Evolutionary conservation across 2,113 vertebrate species (phyloP).

Genomic region (Thunnus thynnus): DNA sequence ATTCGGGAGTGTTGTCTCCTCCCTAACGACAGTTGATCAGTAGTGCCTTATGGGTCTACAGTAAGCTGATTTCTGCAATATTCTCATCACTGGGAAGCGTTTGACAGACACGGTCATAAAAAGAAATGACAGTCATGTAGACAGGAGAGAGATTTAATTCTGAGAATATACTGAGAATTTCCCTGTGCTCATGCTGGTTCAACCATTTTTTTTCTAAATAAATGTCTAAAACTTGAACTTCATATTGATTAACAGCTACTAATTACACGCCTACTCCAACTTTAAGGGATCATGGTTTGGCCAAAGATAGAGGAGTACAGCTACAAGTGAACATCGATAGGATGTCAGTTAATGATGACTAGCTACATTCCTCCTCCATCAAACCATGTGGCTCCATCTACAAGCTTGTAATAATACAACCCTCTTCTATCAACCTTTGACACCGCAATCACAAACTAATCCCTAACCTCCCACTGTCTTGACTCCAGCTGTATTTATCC

Average conservation of each 20-base stretch:
- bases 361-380: constrained; percentile 27
- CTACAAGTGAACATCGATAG: constrained; percentile 31
- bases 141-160: too few relatives aligned
- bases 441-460: constrained; percentile 66
- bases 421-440: constrained; percentile 62
- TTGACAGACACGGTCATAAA: background rate
- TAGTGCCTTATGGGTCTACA: constrained; percentile 3
- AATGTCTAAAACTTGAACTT: constrained; percentile 20
- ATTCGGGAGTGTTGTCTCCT: constrained; percentile 43
- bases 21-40: constrained; percentile 55
- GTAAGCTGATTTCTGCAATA: constrained; percentile 26
- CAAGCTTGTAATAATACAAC: constrained; percentile 54
- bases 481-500: constrained; percentile 69
- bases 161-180: too few relatives aligned
- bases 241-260: background rate
- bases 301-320: constrained; percentile 16
- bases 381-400: constrained; percentile 18
- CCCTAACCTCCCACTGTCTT: constrained; percentile 57
- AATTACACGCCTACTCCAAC: background rate
- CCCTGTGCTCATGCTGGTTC: background rate
- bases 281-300: background rate
- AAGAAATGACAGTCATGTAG: too few relatives aligned
- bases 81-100: constrained; percentile 16
- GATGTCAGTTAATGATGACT: constrained; percentile 28
- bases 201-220: constrained; percentile 7